Evolutionary conservation across 2,797 vertebrate species (phyloP).

Genomic region (Betta splendens): DNA sequence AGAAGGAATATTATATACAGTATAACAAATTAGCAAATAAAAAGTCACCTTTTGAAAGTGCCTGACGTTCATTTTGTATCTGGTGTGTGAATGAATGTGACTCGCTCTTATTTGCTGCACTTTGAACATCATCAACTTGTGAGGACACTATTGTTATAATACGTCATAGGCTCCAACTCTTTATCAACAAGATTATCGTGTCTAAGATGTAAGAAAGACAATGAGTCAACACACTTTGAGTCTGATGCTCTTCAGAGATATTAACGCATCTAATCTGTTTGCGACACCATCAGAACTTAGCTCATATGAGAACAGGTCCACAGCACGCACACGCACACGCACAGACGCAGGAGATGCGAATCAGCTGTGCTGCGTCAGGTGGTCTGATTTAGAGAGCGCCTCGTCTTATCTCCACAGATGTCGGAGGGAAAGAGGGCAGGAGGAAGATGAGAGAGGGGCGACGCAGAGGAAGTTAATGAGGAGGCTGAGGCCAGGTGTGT

Average conservation of each 20-base stretch:
- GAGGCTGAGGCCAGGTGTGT: conserved; percentile 22
- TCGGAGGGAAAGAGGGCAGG: conserved; percentile 12
- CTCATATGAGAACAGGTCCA: conserved; percentile 1
- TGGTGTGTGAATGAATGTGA: conserved; percentile 19
- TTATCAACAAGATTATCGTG: too few species aligned
- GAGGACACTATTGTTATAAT: too few species aligned
- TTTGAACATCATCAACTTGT: too few species aligned
- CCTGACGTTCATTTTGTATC: conserved; percentile 55
- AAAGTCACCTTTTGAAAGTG: conserved; percentile 81
- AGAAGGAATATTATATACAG: conserved; percentile 80
- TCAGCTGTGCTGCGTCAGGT: conserved; percentile 42
- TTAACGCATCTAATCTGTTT: conserved; percentile 12
- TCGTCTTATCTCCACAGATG: conserved; percentile 49
- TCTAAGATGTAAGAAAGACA: too few species aligned
- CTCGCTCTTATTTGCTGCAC: neutral
- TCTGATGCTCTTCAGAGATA: neutral
- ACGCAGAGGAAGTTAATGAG: conserved; percentile 33
- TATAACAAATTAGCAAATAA: conserved; percentile 82
- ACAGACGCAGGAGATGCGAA: conserved; percentile 36
- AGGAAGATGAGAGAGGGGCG: conserved; percentile 22
- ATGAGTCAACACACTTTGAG: too few species aligned
- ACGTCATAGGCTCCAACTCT: too few species aligned
- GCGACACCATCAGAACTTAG: conserved; percentile 7
- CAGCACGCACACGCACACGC: conserved; percentile 3
- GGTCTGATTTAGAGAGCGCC: conserved; percentile 48